These are phyloP conservation scores for Dinoponera quadriceps DNA, from an alignment of 1,140 invertebrate species.

Conservation along the genomic window DNA sequence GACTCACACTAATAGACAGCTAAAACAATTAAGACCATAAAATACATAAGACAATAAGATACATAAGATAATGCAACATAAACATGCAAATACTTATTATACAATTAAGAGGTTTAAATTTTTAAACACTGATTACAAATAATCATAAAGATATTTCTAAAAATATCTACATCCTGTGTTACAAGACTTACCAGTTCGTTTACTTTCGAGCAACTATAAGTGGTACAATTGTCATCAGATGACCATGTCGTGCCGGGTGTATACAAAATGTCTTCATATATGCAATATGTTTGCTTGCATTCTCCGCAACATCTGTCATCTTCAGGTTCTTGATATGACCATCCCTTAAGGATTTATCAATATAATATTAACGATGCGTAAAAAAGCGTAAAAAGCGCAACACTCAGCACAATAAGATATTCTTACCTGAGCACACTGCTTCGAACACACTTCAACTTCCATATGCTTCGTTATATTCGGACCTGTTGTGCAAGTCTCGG, in stretches of 20 bases:
- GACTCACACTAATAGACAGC: constrained; percentile 86
- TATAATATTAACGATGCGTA: not conserved
- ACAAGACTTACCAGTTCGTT: constrained; percentile 77
- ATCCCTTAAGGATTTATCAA: constrained; percentile 83
- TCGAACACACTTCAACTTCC: constrained; percentile 86
- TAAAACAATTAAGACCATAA: constrained; percentile 77
- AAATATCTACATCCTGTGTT: not conserved
- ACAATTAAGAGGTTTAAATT: constrained; percentile 16
- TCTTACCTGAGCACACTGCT: constrained; percentile 84
- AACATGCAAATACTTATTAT: not conserved
- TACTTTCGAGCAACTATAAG: constrained; percentile 86
- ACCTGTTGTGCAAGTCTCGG: constrained; percentile 86
- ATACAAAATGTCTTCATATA: constrained; percentile 87
- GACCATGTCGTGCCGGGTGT: constrained; percentile 87
- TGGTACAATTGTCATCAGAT: constrained; percentile 89
- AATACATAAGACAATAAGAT: constrained; percentile 16
- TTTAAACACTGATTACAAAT: constrained; percentile 22
- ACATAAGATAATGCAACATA: not conserved
- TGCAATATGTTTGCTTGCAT: constrained; percentile 89
- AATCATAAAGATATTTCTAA: constrained; percentile 6
- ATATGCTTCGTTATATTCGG: constrained; percentile 83
- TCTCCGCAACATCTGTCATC: constrained; percentile 89
- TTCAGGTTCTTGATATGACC: constrained; percentile 85
- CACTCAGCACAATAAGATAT: constrained; percentile 3
- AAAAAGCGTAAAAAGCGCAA: not conserved